phyloP scores from a whole-genome alignment of 2,113 vertebrate species.

The Halichoerus grypus region DNA sequence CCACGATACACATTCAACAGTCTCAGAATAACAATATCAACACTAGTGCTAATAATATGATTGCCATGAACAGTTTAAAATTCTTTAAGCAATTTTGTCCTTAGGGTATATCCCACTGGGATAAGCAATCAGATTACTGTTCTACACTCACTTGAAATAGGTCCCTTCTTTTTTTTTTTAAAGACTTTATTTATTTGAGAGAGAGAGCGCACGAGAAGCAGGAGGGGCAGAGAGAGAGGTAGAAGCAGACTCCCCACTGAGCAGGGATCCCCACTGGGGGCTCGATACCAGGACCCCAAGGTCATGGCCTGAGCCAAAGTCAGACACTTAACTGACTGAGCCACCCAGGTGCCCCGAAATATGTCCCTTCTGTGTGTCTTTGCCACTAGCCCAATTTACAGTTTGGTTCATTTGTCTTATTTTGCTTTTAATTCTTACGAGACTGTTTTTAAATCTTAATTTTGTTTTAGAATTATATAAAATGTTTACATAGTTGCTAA shows the following conservation, averaged over 20 bases:
- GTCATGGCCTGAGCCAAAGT: background rate
- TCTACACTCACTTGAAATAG: background rate
- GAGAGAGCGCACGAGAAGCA: too few species aligned
- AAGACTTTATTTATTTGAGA: too few species aligned
- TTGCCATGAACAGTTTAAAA: conserved; percentile 26
- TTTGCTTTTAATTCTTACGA: conserved; percentile 53
- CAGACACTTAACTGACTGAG: background rate
- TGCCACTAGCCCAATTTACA: conserved; percentile 25
- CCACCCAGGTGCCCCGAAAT: background rate
- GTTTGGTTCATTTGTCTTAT: background rate
- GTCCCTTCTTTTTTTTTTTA: too few species aligned
- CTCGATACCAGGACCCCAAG: background rate
- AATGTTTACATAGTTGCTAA: conserved; percentile 51
- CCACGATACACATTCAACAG: background rate
- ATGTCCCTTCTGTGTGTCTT: background rate
- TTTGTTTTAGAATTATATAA: conserved; percentile 59
- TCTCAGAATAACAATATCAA: background rate
- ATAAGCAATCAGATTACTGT: conserved; percentile 33
- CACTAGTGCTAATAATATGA: background rate
- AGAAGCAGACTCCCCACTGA: background rate
- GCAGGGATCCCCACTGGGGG: background rate
- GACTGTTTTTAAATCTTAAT: conserved; percentile 39
- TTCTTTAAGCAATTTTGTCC: conserved; percentile 14
- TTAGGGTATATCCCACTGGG: background rate
- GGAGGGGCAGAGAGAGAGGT: background rate